Evolutionary conservation across 2,888 invertebrate genomes (phyloP), one percentile per base, ranked within the genome.

Genomic region (Lycocerus yunnanus): DNA sequence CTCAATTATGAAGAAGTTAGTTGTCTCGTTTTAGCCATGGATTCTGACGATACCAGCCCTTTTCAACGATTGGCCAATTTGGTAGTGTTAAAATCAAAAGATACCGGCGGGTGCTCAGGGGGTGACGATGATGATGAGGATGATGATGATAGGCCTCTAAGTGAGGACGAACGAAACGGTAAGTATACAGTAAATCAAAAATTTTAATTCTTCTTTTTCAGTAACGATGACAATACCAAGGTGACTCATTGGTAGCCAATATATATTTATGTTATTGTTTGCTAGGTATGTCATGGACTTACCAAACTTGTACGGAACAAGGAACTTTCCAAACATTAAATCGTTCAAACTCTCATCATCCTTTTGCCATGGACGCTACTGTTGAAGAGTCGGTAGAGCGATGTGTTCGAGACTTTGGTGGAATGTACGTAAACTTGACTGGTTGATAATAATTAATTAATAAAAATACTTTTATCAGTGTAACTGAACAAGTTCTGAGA

Each of bases 41-140:
- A 74, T 63, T 16, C 60, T 3, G 70, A 70, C 15, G 71, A 71
- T 8, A 21, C 18, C 2, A 14, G 43, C 13, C 15, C 70, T 4
- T 74, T 74, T 18, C 15, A 68, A 43, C 11, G 74, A 8, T 71
- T 74, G 16, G 67, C 74, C 5, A 67, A 71, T 9, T 24, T 74
- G n/a, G 15, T 71, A 11, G 43, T 68, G 8, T 15, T 71, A 8
- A 74, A 74, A 67, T 74, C 74, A 6, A 67, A 68, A 10, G 63
- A 63, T 13, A 20, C 6, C 3, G 13, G 0, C 2, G 13, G n/a
- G 16, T 63, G 61, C 9, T n/a, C n/a, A n/a, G 4, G n/a, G 10
- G 13, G 61, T 13, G 2, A 1, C n/a, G 16, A 1, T n/a, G 61
- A 13, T 0, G 18, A 18, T 4, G 18, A 16, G 3, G 61, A 18